Evolutionary conservation across 2,888 invertebrate genomes (phyloP), one percentile per base, ranked within the genome.

Genomic region (Orthosia gracilis): DNA sequence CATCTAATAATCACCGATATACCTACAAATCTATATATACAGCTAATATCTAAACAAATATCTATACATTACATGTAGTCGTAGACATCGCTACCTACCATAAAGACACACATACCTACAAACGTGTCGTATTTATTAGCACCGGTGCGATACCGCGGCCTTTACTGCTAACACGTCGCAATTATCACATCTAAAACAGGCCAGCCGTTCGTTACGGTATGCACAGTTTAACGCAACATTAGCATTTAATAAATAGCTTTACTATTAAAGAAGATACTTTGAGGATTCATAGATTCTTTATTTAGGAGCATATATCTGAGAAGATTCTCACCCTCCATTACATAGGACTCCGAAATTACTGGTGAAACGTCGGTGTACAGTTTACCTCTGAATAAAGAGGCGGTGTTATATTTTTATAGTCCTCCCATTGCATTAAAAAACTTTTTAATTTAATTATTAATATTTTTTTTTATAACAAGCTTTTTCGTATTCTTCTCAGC

Each of bases 121-220:
- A 85, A 87, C 90, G 89, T 89, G 90, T 74, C 65, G 61, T 82
- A 71, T 79, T 76, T 82, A 83, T 91, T 91, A 90, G 87, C 89
- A 75, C 49, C 21, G 58, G 66, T 76, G 31, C 69, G 84, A 69
- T 75, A 78, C 74, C 69, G 78, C 74, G 80, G 78, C 82, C 77
- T 78, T 63, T 71, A 69, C 63, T 50, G 84, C 84, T 89, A 90
- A 87, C 85, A 75, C 68, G 68, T 57, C 17, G 69, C 73, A 84
- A 88, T 91, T 91, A 89, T 74, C 90, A 86, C 87, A 80, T 85
- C 78, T 74, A 77, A 75, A 82, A 85, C 76, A 77, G 84, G 83
- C 76, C 82, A 82, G 69, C 61, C 23, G 66, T 78, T 55, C 64
- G 21, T 71, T 67, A 65, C 26, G 52, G 58, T 61, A 64, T 50